Evolutionary conservation across 1,140 invertebrate species (phyloP).

Genomic region (Aleiodes sp.): DNA sequence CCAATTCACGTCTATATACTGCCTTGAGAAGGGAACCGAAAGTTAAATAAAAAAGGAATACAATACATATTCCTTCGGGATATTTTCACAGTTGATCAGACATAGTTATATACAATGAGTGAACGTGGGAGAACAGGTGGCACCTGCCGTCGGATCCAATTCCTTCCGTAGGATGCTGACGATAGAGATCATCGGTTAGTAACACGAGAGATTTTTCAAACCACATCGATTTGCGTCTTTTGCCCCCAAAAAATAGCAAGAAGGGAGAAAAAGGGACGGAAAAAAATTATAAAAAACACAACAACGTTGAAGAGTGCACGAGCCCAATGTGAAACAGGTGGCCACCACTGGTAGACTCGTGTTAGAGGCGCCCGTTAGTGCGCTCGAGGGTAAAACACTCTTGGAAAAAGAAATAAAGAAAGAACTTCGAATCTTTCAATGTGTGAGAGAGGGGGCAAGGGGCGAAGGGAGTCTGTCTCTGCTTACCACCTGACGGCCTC

Average conservation of each 20-base stretch:
- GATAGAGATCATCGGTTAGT: background rate
- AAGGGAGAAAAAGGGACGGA: background rate
- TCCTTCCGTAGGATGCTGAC: slow-evolving; percentile 21
- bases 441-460: slow-evolving; percentile 10
- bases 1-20: slow-evolving; percentile 5
- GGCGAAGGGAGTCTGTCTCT: slow-evolving; percentile 27
- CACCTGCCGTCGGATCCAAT: slow-evolving; percentile 30
- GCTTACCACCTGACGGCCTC: slow-evolving; percentile 56
- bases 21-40: background rate
- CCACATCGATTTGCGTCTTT: background rate
- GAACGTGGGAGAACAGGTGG: slow-evolving; percentile 29
- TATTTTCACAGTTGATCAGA: slow-evolving; percentile 18
- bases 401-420: background rate
- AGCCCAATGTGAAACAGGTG: slow-evolving; percentile 28
- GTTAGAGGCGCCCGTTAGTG: slow-evolving; percentile 3
- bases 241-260: background rate
- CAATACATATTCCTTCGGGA: background rate
- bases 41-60: too few relatives aligned
- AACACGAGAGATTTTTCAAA: slow-evolving; percentile 26
- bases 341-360: slow-evolving; percentile 2
- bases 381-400: slow-evolving; percentile 14
- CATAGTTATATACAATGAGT: background rate
- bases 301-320: slow-evolving; percentile 18
- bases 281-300: background rate
- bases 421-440: background rate